Evolutionary conservation across 2,797 vertebrate genomes (phyloP).

Genomic region (Choloepus didactylus): DNA sequence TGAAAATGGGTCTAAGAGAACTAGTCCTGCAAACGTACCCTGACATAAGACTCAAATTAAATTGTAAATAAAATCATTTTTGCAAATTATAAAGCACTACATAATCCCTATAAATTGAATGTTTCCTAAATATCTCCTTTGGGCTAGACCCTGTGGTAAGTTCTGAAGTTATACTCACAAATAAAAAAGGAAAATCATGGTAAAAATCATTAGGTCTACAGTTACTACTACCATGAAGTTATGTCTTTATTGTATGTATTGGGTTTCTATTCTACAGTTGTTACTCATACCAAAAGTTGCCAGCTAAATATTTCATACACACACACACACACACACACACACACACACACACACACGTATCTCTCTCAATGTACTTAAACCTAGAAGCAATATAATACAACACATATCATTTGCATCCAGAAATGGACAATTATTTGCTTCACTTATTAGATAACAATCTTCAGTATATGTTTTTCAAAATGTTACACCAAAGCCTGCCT

Average conservation of each 20-base stretch:
- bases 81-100: background rate
- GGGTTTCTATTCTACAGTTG: background rate
- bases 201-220: background rate
- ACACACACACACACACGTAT: too few relatives aligned
- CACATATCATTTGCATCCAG: background rate
- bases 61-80: too few relatives aligned
- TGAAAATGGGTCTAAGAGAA: background rate
- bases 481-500: too few relatives aligned
- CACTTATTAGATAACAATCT: too few relatives aligned
- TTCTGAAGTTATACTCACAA: background rate
- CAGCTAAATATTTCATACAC: background rate
- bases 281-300: background rate
- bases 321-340: too few relatives aligned
- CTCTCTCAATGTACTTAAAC: background rate
- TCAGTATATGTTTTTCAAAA: too few relatives aligned
- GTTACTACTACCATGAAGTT: background rate
- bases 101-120: background rate
- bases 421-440: too few relatives aligned
- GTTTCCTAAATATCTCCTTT: background rate
- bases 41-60: too few relatives aligned
- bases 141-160: background rate
- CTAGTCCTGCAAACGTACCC: background rate
- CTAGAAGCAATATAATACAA: background rate
- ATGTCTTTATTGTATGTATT: background rate
- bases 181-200: background rate